phyloP scores from a whole-genome alignment of 2,113 vertebrate species.

The Rhagologus leucostigma region DNA sequence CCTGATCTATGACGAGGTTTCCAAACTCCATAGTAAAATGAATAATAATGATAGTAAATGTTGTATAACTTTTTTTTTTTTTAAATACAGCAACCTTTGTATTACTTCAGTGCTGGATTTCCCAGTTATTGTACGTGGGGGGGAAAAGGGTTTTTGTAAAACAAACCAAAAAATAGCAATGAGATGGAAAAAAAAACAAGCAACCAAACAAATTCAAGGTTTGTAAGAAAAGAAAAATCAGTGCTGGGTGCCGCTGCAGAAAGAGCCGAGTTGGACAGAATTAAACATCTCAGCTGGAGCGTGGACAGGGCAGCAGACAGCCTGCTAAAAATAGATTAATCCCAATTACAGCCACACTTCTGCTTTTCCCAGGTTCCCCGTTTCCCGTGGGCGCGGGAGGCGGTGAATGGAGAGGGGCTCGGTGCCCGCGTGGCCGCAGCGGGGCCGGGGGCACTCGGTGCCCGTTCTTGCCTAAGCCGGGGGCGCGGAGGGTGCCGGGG shows the following conservation, averaged over 20 bases:
- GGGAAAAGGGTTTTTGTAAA: neutral
- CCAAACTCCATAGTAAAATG: conserved; percentile 9
- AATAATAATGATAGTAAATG: conserved; percentile 39
- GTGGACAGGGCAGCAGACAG: conserved; percentile 55
- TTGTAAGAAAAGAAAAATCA: neutral
- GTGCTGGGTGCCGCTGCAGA: neutral
- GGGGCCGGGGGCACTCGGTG: neutral
- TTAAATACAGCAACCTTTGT: neutral
- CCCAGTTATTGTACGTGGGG: neutral
- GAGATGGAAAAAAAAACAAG: rapidly evolving
- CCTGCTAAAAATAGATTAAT: conserved; percentile 72
- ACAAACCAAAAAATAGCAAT: neutral
- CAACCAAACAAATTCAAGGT: neutral
- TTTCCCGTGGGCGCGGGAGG: neutral
- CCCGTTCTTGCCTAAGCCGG: neutral
- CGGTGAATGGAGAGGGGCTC: neutral
- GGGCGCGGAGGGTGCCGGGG: neutral
- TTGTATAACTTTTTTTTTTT: neutral
- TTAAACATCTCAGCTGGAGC: conserved; percentile 62
- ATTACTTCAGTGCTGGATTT: neutral
- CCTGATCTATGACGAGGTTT: conserved; percentile 15
- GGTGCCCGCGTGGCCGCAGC: neutral
- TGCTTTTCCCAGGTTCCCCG: conserved; percentile 37
- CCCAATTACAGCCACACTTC: conserved; percentile 65
- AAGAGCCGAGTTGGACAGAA: neutral